Base-by-base conservation (phyloP, 2,888 invertebrate species). In the Oscheius myriophilus region DNA sequence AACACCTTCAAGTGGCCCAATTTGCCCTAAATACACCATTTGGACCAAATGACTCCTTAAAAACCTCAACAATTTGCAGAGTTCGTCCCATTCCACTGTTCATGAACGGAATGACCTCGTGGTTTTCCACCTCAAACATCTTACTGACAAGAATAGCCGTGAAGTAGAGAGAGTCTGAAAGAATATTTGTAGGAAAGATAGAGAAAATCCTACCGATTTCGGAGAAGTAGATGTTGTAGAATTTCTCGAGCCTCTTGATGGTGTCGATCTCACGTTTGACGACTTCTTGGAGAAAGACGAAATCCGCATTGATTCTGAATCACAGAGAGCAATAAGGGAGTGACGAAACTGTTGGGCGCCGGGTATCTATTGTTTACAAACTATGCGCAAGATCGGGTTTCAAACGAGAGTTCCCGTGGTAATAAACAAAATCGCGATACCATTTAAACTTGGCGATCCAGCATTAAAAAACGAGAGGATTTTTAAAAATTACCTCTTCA, bases 251-350 rank as follows among this genome's bases (percentile, higher is more conserved):
- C 46, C 84, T 78, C 62, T 84, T 78, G 76, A 87, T 86, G 1
- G 90, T 82, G 66, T 88, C 87, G 6, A 84, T 80, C 73, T 87
- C 86, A 18, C 85, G 84, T n/a, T 49, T 61, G 1, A 90, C 87
- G 12, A 91, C 88, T 85, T 91, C 91, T 87, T 91, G 91, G 18
- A 91, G 87, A 76, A 90, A 90, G 0, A 90, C 88, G 39, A 90
- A 87, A 80, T 90, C 90, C 14, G 90, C 89, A 25, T 88, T 87
- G 71, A 90, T 89, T 66, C 90, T 90, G 83, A 52, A 85, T 25
- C 23, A 23, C 45, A 23, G 46, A 21, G 6, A 33, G 9, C 11
- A n/a, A 11, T 9, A 18, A 23, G 12, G 41, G 41, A 41, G 21
- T 25, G 55, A 21, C 7, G 55, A 3, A 39, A 6, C 7, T 26